Percentiles rank a stretch among this genome's conserved stretches.
Conservation (phyloP, 2,888 invertebrate species). For the Brenthis ino region DNA sequence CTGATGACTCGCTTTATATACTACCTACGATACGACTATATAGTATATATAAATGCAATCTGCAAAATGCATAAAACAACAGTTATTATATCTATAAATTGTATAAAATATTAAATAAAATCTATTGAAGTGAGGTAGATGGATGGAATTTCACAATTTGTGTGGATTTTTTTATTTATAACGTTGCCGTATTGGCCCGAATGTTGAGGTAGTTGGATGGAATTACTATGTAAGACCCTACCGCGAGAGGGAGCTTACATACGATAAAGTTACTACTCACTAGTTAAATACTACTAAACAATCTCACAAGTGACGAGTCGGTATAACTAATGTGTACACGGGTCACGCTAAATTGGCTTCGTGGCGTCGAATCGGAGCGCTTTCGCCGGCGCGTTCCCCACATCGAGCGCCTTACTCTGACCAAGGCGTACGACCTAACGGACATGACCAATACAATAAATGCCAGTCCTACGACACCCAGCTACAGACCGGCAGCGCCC, state of each 20-base stretch:
- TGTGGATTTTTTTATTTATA: conserved; percentile 74
- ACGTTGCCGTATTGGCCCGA: conserved; percentile 79
- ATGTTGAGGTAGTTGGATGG: conserved; percentile 84
- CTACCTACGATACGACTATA: conserved; percentile 79
- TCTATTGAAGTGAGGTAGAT: conserved; percentile 87
- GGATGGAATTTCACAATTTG: conserved; percentile 86
- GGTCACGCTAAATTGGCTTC: conserved; percentile 40
- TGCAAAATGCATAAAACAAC: conserved; percentile 83
- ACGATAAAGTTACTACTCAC: conserved; percentile 74
- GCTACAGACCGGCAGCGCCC: conserved; percentile 23
- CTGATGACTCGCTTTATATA: conserved; percentile 77
- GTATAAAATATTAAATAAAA: conserved; percentile 83
- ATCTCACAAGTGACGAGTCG: conserved; percentile 61
- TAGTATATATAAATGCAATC: conserved; percentile 82
- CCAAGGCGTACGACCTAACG: neutral
- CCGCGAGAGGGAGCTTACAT: conserved; percentile 71
- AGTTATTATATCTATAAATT: conserved; percentile 82
- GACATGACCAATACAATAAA: conserved; percentile 6
- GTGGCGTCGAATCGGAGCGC: conserved; percentile 4
- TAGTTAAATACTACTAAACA: conserved; percentile 67
- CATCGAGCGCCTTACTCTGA: conserved; percentile 6
- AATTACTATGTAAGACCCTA: conserved; percentile 79
- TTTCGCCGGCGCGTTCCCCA: no score
- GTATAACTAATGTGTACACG: conserved; percentile 55
- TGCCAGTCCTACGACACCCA: conserved; percentile 11